A percentile compares a stretch with the other conserved stretches of the same genome.
Evolutionary conservation across 1,140 invertebrate genomes (phyloP).

Genomic region (Drosophila aff.): DNA sequence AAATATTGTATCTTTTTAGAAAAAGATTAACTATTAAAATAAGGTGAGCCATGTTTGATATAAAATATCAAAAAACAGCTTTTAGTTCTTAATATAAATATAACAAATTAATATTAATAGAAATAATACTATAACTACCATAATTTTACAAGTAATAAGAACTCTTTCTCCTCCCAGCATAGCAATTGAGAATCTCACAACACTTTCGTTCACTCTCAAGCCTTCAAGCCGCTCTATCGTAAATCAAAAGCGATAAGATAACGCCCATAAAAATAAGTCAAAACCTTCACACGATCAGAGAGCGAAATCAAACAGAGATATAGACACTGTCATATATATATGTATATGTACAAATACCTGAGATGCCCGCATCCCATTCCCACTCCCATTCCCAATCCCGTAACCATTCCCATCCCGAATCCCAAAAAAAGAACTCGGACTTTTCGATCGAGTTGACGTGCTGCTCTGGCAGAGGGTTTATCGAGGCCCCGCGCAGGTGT

Average conservation of each 20-base stretch:
- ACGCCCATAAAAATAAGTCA: slow-evolving; percentile 62
- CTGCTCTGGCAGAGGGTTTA: slow-evolving; percentile 35
- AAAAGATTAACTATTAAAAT: not conserved
- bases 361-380: slow-evolving; percentile 11
- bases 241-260: slow-evolving; percentile 74
- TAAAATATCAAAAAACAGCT: not conserved
- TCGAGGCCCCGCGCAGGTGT: slow-evolving; percentile 43
- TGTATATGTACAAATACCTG: not conserved
- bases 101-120: too few species aligned
- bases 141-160: not conserved
- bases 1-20: not conserved
- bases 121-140: not conserved
- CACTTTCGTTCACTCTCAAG: slow-evolving; percentile 59
- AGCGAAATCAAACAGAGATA: slow-evolving; percentile 70
- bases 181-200: slow-evolving; percentile 44
- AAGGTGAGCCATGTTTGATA: too few species aligned
- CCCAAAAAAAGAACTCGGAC: not conserved
- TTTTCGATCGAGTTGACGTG: slow-evolving; percentile 60
- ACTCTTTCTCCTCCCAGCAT: not conserved
- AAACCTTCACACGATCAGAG: slow-evolving; percentile 73
- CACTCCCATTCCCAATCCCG: not conserved
- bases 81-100: too few species aligned
- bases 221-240: slow-evolving; percentile 56
- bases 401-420: slow-evolving; percentile 15
- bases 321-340: slow-evolving; percentile 17